Percentiles rank a stretch among this genome's conserved stretches.
Evolutionary conservation across 2,113 vertebrate species (phyloP).

Genomic region (Halcyon senegalensis): DNA sequence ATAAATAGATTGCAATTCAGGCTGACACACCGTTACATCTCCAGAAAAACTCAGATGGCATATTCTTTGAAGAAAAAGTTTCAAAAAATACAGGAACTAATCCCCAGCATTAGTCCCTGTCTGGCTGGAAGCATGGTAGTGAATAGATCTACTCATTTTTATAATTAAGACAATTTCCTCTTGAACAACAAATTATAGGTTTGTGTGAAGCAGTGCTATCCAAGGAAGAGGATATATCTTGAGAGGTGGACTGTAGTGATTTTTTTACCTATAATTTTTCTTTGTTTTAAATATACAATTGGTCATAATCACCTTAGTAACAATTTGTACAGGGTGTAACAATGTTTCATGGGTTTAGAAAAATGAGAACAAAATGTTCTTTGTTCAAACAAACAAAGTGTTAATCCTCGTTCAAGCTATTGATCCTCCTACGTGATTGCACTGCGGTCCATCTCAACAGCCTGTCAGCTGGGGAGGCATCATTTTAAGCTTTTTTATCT

Average conservation of each 20-base stretch:
- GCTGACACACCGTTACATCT: not conserved
- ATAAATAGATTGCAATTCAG: not conserved
- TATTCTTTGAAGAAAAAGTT: not conserved
- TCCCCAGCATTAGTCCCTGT: not conserved
- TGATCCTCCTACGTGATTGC: not conserved
- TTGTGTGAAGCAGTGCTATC: not conserved
- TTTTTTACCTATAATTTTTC: not conserved
- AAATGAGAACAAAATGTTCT: conserved; percentile 20
- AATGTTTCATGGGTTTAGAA: not conserved
- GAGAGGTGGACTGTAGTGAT: not conserved
- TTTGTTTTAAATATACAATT: conserved; percentile 1
- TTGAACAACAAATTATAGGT: conserved; percentile 3
- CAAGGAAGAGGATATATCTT: not conserved
- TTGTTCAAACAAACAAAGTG: conserved; percentile 14
- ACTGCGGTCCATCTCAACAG: not conserved
- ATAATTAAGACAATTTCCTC: not conserved
- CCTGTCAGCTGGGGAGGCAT: conserved; percentile 29
- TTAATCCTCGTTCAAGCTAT: conserved; percentile 19
- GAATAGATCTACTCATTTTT: not conserved
- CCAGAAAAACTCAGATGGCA: not conserved
- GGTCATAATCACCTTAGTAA: not conserved
- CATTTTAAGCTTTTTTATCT: conserved; percentile 23
- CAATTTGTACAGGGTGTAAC: not conserved
- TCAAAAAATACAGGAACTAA: not conserved
- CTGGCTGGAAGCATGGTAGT: not conserved